Base-by-base conservation (phyloP, 2,797 vertebrate species). In the Syngnathus acus region DNA sequence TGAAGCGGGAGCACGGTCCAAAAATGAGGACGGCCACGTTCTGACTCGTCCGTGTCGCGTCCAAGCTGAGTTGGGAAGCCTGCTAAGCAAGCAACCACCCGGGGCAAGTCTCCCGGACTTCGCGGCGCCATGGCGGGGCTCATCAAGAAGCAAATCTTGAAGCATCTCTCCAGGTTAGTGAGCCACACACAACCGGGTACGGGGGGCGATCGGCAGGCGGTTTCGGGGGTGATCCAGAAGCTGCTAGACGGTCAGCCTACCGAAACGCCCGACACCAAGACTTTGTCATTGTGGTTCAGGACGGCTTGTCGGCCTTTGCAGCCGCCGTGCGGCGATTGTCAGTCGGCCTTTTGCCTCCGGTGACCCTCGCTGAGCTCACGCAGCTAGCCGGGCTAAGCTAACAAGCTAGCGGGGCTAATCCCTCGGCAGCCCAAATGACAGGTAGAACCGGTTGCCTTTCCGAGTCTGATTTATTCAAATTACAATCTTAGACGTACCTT, bases 101-200 rank as follows among this genome's bases (percentile, higher is more conserved):
- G 64, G 69, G 66, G 66, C 67, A 23, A 62, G 60, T 71, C 67
- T 70, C 70, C 50, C 67, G 65, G 71, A 58, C 75, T 76, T 74
- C 0, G 65, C 66, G 66, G 65, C 42, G 72, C 77, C 80, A 93
- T 93, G 92, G 92, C 92, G 16, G 91, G 92, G 42, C 87, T 93
- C 73, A 93, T 93, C 79, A 93, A 93, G 85, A 93, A 93, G 82
- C 92, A 93, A 88, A 92, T 93, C 82, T 86, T 93, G 76, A 93
- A 93, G 81, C 92, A 93, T 85, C 89, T 93, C 64, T 93, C 92
- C 88, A 93, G 92, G 92, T 93, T 75, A 84, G 92, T 91, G 32
- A 58, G 55, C 26, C 8, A 21, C 37, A 45, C 43, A 1, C 8
- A 0, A 38, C 47, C 55, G 67, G 54, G 58, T 11, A 64, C 10